A percentile compares a stretch with the other conserved stretches of the same genome.
phyloP scores from a whole-genome alignment of 1,140 invertebrate genomes.

The Anastatus disparis region DNA sequence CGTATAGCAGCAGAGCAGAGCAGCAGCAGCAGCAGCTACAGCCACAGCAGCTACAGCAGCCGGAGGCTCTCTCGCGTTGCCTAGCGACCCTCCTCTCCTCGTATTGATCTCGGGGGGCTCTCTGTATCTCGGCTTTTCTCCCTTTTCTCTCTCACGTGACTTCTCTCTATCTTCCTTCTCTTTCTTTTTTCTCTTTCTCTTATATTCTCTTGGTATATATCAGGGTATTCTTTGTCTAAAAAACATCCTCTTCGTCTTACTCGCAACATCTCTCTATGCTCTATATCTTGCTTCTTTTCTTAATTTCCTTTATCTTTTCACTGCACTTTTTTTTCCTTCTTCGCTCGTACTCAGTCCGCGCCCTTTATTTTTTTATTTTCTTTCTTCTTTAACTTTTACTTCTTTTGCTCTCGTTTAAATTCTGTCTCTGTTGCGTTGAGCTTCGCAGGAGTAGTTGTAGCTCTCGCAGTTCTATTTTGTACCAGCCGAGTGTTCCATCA shows the following conservation, averaged over 20 bases:
- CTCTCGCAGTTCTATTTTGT: too few species aligned
- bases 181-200: constrained; percentile 32
- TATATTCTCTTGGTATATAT: constrained; percentile 30
- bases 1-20: too few species aligned
- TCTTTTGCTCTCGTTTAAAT: too few species aligned
- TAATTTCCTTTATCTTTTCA: constrained; percentile 25
- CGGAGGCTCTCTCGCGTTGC: constrained; percentile 67
- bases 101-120: constrained; percentile 65
- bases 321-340: constrained; percentile 20
- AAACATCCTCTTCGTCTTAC: too few species aligned
- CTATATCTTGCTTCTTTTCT: constrained; percentile 23
- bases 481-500: too few species aligned
- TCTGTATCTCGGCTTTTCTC: constrained; percentile 61
- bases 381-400: neutral
- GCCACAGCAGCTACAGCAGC: too few species aligned
- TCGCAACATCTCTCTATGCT: constrained; percentile 8
- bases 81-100: constrained; percentile 65
- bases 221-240: too few species aligned
- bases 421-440: too few species aligned
- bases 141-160: constrained; percentile 23
- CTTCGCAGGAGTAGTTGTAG: too few species aligned
- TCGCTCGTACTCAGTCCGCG: neutral
- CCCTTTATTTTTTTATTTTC: neutral
- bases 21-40: too few species aligned
- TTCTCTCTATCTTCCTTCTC: neutral